These are phyloP conservation scores for Anas bahamensis DNA, from an alignment of 2,797 vertebrate genomes.

Conservation along the genomic window DNA sequence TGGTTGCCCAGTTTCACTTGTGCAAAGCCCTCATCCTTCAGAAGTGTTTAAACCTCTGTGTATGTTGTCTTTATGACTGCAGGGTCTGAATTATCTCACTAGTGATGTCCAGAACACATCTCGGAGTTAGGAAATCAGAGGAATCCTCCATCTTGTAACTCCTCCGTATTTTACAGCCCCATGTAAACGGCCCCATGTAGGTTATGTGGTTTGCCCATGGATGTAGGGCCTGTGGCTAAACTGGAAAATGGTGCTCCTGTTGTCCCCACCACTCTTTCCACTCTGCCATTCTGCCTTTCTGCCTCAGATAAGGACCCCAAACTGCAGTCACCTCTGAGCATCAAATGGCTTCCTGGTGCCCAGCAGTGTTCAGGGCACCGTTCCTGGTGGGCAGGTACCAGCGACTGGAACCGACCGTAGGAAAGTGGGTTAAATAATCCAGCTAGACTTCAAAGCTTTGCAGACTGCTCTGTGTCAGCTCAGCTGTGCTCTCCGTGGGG, in stretches of 20 bases:
- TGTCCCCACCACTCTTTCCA: background rate
- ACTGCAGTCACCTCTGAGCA: background rate
- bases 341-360: accelerated
- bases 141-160: background rate
- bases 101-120: accelerated
- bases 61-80: background rate
- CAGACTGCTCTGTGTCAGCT: background rate
- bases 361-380: background rate
- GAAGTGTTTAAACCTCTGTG: accelerated
- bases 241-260: background rate
- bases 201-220: background rate
- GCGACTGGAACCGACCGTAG: background rate
- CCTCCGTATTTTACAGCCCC: background rate
- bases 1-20: background rate
- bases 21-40: background rate
- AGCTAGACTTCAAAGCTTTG: background rate
- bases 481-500: background rate
- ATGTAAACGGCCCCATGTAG: background rate
- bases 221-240: background rate
- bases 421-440: background rate
- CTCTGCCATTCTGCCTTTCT: background rate
- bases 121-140: background rate
- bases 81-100: background rate
- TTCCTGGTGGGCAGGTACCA: background rate
- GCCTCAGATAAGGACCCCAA: background rate